Percentiles rank a stretch among this genome's conserved stretches.
Evolutionary conservation across 1,140 invertebrate genomes (phyloP).

Genomic region (Dendrolimus punctatus): DNA sequence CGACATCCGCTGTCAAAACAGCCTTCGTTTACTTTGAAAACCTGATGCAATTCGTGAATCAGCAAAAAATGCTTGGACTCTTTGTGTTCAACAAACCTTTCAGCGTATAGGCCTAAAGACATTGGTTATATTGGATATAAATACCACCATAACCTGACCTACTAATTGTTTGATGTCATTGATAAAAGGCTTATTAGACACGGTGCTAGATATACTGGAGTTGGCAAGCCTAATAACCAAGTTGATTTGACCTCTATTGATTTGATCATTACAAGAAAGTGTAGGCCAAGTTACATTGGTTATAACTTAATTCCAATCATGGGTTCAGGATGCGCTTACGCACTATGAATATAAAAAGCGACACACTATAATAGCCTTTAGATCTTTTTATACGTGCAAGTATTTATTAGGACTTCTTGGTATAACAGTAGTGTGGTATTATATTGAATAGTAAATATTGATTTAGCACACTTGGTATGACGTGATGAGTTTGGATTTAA

Average conservation of each 20-base stretch:
- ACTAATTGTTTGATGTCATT: too few relatives aligned
- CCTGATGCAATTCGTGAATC: too few relatives aligned
- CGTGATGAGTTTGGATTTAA: background rate
- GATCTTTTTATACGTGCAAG: constrained; percentile 29
- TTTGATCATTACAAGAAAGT: background rate
- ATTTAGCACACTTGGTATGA: constrained; percentile 18
- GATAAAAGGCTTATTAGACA: too few relatives aligned
- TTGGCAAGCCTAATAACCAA: constrained; percentile 6
- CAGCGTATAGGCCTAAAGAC: too few relatives aligned
- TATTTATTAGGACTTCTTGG: constrained; percentile 11
- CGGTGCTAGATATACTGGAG: background rate
- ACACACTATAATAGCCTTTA: constrained; percentile 54
- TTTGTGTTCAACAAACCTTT: too few relatives aligned
- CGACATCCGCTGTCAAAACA: too few relatives aligned
- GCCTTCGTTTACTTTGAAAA: too few relatives aligned
- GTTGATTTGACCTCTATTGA: constrained; percentile 9
- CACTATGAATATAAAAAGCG: constrained; percentile 40
- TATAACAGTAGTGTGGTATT: constrained; percentile 2
- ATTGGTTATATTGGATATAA: too few relatives aligned
- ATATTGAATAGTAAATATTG: background rate
- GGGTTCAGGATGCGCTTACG: constrained; percentile 37
- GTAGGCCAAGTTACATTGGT: constrained; percentile 20
- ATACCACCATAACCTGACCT: too few relatives aligned
- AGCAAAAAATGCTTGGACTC: too few relatives aligned
- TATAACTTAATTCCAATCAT: constrained; percentile 38